A percentile compares a stretch with the other conserved stretches of the same genome.
phyloP scores from a whole-genome alignment of 2,113 vertebrate species.

The Planiliza haematocheilus region DNA sequence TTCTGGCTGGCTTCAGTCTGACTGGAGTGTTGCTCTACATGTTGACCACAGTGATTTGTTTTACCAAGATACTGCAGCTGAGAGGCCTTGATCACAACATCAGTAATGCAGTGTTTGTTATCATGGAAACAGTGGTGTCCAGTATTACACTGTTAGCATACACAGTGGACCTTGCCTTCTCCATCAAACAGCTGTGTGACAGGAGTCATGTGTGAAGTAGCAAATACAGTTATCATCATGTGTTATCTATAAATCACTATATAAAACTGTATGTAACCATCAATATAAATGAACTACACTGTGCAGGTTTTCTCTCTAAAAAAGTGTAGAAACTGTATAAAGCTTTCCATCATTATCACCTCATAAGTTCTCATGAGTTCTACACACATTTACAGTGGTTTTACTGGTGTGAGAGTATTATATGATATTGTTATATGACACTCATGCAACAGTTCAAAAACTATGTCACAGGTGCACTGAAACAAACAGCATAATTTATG shows the following conservation, averaged over 20 bases:
- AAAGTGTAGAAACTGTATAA: conserved; percentile 15
- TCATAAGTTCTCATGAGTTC: background rate
- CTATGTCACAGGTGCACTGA: conserved; percentile 1
- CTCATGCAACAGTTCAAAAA: background rate
- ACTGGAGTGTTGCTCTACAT: conserved; percentile 77
- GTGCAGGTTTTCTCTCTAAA: conserved; percentile 17
- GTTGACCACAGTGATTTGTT: conserved; percentile 72
- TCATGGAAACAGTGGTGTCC: conserved; percentile 71
- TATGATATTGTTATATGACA: background rate
- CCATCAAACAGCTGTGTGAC: conserved; percentile 78
- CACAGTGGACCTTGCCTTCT: conserved; percentile 81
- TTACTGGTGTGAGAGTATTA: background rate
- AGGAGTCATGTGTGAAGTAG: conserved; percentile 58
- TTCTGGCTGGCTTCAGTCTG: conserved; percentile 76
- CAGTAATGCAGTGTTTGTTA: background rate
- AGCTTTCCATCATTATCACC: background rate
- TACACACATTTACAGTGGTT: background rate
- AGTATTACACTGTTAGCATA: conserved; percentile 80
- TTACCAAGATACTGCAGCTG: conserved; percentile 60
- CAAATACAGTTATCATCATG: too few relatives aligned
- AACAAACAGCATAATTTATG: conserved; percentile 1
- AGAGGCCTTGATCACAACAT: fast-evolving
- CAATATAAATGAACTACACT: background rate
- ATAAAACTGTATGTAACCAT: conserved; percentile 13
- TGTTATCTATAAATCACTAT: background rate